Evolutionary conservation across 2,888 invertebrate genomes (phyloP).

Genomic region (Syritta pipiens): DNA sequence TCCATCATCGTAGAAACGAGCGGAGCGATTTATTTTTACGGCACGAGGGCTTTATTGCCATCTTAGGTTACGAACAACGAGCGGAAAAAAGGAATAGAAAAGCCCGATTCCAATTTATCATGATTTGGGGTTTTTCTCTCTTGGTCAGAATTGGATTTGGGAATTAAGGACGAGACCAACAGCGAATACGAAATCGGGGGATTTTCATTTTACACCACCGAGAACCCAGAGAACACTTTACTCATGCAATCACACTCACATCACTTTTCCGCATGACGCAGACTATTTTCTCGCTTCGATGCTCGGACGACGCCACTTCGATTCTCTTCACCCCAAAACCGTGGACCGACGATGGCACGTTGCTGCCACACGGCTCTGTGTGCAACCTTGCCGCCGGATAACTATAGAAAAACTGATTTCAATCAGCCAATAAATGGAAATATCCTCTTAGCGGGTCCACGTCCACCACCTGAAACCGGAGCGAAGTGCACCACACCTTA

Average conservation of each 20-base stretch:
- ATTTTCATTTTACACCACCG: constrained; percentile 24
- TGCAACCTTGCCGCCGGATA: constrained; percentile 44
- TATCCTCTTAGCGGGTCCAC: constrained; percentile 6
- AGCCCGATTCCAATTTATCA: constrained; percentile 23
- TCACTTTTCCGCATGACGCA: constrained; percentile 9
- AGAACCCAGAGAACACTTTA: constrained; percentile 20
- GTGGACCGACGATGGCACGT: constrained; percentile 20
- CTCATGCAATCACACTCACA: constrained; percentile 21
- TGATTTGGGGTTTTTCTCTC: constrained; percentile 24
- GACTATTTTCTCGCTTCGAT: neutral
- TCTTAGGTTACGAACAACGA: constrained; percentile 23
- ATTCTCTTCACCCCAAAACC: neutral
- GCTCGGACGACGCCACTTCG: neutral
- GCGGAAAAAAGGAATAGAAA: constrained; percentile 17
- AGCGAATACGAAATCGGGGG: constrained; percentile 31
- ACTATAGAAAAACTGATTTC: constrained; percentile 52
- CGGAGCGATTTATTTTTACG: constrained; percentile 66
- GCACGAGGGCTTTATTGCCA: constrained; percentile 48
- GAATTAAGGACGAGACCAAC: constrained; percentile 20
- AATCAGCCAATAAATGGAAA: constrained; percentile 27
- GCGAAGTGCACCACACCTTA: constrained; percentile 4
- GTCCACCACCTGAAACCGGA: constrained; percentile 31
- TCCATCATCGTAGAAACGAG: constrained; percentile 64
- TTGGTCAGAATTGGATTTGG: constrained; percentile 47
- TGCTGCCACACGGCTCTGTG: constrained; percentile 35